A percentile compares a stretch with the other conserved stretches of the same genome.
phyloP scores from a whole-genome alignment of 2,888 invertebrate species.

The Alentia gelatinosa region DNA sequence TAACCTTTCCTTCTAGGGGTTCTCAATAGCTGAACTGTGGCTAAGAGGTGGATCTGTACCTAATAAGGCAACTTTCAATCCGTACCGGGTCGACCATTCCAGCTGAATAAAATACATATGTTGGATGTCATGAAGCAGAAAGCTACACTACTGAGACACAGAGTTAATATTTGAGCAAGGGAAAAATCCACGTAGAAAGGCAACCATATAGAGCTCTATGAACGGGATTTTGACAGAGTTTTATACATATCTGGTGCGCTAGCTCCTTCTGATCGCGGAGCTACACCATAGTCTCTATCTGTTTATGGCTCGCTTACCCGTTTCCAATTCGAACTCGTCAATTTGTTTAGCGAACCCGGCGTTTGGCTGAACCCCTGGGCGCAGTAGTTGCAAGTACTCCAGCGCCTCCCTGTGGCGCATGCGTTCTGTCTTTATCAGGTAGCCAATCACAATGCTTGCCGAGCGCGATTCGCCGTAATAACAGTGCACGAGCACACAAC shows the following conservation, averaged over 20 bases:
- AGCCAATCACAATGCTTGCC: constrained; percentile 62
- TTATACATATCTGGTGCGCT: not conserved
- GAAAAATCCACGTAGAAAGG: constrained; percentile 1
- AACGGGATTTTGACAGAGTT: not conserved
- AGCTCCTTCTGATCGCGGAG: not conserved
- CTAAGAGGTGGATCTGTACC: too few relatives aligned
- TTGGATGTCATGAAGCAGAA: not conserved
- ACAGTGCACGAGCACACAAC: constrained; percentile 61
- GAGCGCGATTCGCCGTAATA: constrained; percentile 63
- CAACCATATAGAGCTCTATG: not conserved
- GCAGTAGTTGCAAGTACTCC: constrained; percentile 59
- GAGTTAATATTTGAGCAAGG: not conserved
- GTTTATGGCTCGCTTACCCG: not conserved
- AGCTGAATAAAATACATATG: too few relatives aligned
- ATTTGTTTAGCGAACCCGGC: constrained; percentile 62
- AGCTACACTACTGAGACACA: not conserved
- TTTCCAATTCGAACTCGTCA: constrained; percentile 57
- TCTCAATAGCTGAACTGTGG: too few relatives aligned
- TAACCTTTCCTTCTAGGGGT: too few relatives aligned
- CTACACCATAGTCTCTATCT: not conserved
- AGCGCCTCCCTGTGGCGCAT: constrained; percentile 62
- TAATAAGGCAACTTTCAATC: not conserved
- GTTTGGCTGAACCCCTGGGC: constrained; percentile 62
- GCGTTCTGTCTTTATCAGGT: constrained; percentile 60
- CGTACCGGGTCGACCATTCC: not conserved